These are phyloP conservation scores for Linyphia triangularis DNA, from an alignment of 2,888 invertebrate species.

Conservation along the genomic window DNA sequence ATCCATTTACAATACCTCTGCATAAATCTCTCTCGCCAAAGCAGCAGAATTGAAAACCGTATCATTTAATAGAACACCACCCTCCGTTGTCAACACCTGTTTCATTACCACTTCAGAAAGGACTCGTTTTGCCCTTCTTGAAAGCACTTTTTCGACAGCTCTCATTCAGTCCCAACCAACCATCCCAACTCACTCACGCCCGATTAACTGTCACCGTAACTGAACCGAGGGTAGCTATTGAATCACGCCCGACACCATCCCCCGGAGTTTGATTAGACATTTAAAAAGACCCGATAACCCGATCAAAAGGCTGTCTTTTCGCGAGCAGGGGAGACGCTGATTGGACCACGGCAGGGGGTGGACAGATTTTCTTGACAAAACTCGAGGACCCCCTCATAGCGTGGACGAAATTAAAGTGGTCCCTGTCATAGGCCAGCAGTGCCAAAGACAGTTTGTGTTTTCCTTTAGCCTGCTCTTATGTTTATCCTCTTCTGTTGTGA, in stretches of 20 bases:
- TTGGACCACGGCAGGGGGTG: conserved; percentile 56
- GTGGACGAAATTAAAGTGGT: conserved; percentile 61
- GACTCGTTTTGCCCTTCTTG: not conserved
- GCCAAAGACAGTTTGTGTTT: conserved; percentile 8
- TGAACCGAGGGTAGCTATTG: conserved; percentile 16
- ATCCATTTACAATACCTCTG: not conserved
- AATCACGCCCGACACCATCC: conserved; percentile 29
- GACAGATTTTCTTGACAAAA: conserved; percentile 73
- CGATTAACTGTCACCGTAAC: conserved; percentile 27
- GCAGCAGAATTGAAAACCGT: conserved; percentile 25
- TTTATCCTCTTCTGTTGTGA: conserved; percentile 6
- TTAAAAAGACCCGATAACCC: conserved; percentile 63
- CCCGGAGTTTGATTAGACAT: conserved; percentile 50
- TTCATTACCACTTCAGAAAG: conserved; percentile 18
- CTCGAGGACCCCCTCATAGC: conserved; percentile 38
- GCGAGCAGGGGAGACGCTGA: conserved; percentile 46
- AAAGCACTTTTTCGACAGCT: conserved; percentile 38
- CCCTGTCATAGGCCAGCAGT: conserved; percentile 65
- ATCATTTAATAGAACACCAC: conserved; percentile 11
- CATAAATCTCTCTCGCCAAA: not conserved
- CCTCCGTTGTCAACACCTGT: conserved; percentile 33
- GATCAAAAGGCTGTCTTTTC: conserved; percentile 28
- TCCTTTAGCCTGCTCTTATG: conserved; percentile 51
- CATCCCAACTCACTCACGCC: not conserved
- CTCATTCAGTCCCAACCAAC: conserved; percentile 11